A percentile compares a stretch with the other conserved stretches of the same genome.
phyloP scores from a whole-genome alignment of 2,113 vertebrate species.

The Dipodomys ordii region DNA sequence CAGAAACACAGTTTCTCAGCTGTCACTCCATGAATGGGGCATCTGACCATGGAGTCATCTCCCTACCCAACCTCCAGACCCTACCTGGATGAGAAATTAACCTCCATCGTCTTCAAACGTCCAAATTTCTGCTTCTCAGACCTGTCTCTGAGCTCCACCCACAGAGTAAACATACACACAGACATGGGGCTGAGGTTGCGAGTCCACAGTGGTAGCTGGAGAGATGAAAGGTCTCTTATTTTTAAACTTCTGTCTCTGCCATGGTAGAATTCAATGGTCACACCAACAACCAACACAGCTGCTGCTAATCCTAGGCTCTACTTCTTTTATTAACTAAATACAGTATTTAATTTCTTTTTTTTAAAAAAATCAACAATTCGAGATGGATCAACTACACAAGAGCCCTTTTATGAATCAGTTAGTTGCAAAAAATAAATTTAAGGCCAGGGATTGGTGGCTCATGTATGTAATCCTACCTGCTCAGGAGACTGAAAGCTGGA shows the following conservation, averaged over 20 bases:
- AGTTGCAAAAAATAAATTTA: background rate
- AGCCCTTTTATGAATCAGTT: background rate
- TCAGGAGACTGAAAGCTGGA: too few relatives aligned
- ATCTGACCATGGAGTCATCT: background rate
- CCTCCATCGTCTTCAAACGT: constrained; percentile 17
- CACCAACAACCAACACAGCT: constrained; percentile 66
- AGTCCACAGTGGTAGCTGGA: background rate
- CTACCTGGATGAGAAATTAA: constrained; percentile 19
- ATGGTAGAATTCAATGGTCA: background rate
- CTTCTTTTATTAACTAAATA: constrained; percentile 57
- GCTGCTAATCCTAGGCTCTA: constrained; percentile 25
- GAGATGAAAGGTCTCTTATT: constrained; percentile 47
- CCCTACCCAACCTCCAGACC: background rate
- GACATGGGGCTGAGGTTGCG: background rate
- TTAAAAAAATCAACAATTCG: background rate
- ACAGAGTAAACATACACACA: constrained; percentile 22
- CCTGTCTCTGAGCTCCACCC: background rate
- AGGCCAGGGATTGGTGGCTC: too few relatives aligned
- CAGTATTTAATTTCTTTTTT: background rate
- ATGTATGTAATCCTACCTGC: too few relatives aligned
- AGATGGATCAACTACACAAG: constrained; percentile 11
- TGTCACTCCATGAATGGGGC: background rate
- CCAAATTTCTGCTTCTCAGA: constrained; percentile 44
- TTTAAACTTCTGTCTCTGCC: constrained; percentile 54
- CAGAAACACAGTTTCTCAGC: background rate